These are phyloP conservation scores for Columbina picui DNA, from an alignment of 2,113 vertebrate genomes.

Conservation along the genomic window DNA sequence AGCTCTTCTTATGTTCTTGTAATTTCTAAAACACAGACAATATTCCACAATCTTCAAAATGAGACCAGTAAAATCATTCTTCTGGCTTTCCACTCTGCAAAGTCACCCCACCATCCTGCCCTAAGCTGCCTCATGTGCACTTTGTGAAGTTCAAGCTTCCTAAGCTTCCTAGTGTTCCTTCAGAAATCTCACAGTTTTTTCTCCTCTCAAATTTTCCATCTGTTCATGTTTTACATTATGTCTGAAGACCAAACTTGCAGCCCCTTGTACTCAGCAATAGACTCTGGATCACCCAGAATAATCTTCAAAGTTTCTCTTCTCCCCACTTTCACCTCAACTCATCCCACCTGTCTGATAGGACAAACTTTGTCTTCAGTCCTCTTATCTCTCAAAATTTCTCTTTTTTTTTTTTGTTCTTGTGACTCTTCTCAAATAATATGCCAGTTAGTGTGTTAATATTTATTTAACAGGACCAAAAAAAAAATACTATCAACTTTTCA, in stretches of 20 bases:
- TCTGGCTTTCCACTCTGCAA: neutral
- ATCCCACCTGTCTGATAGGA: neutral
- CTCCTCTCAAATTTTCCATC: neutral
- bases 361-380: neutral
- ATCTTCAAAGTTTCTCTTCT: neutral
- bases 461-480: neutral
- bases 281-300: neutral
- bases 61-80: neutral
- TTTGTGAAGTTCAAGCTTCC: neutral
- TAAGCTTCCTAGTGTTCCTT: neutral
- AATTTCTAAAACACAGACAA: neutral
- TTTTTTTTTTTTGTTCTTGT: neutral
- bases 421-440: neutral
- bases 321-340: neutral
- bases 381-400: neutral
- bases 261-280: neutral
- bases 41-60: neutral
- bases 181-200: neutral
- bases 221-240: neutral
- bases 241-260: neutral
- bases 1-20: neutral
- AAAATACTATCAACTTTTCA: neutral
- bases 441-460: neutral
- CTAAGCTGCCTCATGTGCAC: neutral
- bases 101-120: neutral